phyloP scores from a whole-genome alignment of 1,140 invertebrate genomes.

The Procambarus clarkii region DNA sequence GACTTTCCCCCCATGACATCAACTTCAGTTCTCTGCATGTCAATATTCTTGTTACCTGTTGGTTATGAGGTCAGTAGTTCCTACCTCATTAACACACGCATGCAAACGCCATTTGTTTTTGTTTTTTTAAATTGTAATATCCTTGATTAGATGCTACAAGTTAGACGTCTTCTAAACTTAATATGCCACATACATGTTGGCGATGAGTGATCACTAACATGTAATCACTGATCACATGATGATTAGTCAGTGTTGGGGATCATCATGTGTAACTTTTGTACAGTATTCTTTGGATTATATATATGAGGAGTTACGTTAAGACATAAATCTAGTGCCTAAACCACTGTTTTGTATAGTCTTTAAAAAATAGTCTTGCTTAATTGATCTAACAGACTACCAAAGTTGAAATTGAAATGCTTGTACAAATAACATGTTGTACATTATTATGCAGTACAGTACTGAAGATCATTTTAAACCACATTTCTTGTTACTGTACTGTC shows the following conservation, averaged over 20 bases:
- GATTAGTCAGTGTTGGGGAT: neutral
- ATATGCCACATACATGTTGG: neutral
- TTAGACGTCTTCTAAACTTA: neutral
- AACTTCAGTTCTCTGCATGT: neutral
- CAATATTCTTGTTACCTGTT: neutral
- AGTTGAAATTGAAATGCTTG: no score
- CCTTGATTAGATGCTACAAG: neutral
- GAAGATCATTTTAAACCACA: no score
- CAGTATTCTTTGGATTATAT: neutral
- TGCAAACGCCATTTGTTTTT: neutral
- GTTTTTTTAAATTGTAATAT: neutral
- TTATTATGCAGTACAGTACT: no score
- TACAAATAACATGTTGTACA: no score
- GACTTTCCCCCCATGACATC: neutral
- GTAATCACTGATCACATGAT: neutral
- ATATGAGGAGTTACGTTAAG: neutral
- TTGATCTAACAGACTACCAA: no score
- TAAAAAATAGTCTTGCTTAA: no score
- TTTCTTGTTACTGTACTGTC: no score
- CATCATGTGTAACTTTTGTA: neutral
- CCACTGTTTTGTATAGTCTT: no score
- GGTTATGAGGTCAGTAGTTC: conserved; percentile 16
- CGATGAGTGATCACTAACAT: neutral
- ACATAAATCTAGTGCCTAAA: no score
- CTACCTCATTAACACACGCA: conserved; percentile 1